Evolutionary conservation across 2,797 vertebrate genomes (phyloP), one percentile per base, ranked within the genome.

Genomic region (Xenops minutus): DNA sequence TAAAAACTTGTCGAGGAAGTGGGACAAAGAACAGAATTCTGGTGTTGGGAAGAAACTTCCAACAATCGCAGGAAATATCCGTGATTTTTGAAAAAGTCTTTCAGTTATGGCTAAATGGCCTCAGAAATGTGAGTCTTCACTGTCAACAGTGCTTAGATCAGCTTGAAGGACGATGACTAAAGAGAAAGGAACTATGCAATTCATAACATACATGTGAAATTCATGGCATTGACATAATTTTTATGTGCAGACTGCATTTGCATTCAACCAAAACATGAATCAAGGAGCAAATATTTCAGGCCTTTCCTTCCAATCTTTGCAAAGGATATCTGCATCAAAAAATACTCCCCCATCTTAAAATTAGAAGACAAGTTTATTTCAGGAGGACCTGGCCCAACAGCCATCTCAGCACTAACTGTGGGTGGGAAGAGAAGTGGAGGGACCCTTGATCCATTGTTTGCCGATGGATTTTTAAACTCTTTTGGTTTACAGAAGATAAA

Each of bases 61-160:
- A 87, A 95, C 95, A 96, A 96, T 96, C 5, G 0, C 83, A 92
- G 94, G 94, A 97, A 97, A 93, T 90, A 90, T 56, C 95, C 84
- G 59, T 12, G 78, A 75, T 82, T 93, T 93, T 91, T 78, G 80
- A 26, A 52, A 73, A 34, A 73, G 71, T 72, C 69, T 81, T 90
- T 90, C 43, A 85, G 10, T 78, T 48, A 66, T 27, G 62, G 74
- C 55, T 93, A 90, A 76, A 76, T 22, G 1, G 3, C 23, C 77
- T 92, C 74, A 78, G 36, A 90, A 92, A 51, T 32, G 27, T 58
- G 64, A 75, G 62, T 82, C 63, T 69, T 87, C 85, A 59, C n/a
- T 34, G 49, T 32, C 74, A 88, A 13, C n/a, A 39, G n/a, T 73
- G 58, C 88, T 87, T 67, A 84, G 43, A 66, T 78, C 41, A 75